Evolutionary conservation across 2,113 vertebrate genomes (phyloP).

Genomic region (Calyptommatus sinebrachiatus): DNA sequence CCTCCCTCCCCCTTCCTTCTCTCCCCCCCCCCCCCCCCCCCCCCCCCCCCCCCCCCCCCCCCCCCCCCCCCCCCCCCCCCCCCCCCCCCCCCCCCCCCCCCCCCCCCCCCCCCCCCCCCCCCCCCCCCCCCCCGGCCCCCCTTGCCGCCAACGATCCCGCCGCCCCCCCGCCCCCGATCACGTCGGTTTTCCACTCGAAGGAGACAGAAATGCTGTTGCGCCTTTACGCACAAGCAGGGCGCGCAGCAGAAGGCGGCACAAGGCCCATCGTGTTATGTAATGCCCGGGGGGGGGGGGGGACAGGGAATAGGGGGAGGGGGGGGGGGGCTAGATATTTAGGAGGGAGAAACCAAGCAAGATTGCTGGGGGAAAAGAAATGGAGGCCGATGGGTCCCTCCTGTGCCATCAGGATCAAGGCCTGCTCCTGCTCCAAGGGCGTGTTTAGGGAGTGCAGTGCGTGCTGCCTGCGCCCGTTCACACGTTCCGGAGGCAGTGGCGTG

Average conservation of each 20-base stretch:
- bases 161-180: background rate
- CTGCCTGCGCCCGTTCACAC: background rate
- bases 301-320: background rate
- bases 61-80: background rate
- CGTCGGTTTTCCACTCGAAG: background rate
- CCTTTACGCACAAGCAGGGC: background rate
- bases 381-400: background rate
- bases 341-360: background rate
- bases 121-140: background rate
- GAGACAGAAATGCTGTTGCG: background rate
- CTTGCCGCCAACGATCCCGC: background rate
- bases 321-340: background rate
- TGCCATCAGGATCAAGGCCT: too few relatives aligned
- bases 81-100: slow-evolving; percentile 25
- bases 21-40: background rate
- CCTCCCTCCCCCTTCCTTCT: background rate
- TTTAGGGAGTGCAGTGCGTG: too few relatives aligned
- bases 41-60: background rate
- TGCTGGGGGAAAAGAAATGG: background rate
- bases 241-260: background rate
- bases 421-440: background rate
- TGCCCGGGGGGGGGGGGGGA: background rate
- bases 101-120: background rate
- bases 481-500: background rate
- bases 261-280: background rate